A percentile compares a stretch with the other conserved stretches of the same genome.
phyloP scores from a whole-genome alignment of 30 jellyfish, hydroid and myxozoan species.

The Turritopsis dohrnii region DNA sequence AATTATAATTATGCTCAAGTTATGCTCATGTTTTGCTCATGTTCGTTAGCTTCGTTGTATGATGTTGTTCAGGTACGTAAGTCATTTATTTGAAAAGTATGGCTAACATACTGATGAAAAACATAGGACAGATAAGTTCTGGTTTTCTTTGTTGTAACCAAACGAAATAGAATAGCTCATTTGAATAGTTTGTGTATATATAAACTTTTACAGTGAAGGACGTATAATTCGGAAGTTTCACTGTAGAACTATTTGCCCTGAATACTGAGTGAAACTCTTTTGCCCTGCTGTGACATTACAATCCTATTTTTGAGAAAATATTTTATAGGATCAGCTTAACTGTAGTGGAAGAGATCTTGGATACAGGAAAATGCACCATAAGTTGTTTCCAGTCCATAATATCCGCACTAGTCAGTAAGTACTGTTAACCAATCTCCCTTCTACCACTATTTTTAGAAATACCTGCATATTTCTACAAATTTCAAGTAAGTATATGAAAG shows the following conservation, averaged over 20 bases:
- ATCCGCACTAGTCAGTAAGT: slow-evolving; percentile 16
- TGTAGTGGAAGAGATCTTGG: slow-evolving; percentile 9
- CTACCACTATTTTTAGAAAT: neutral
- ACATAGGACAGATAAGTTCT: neutral
- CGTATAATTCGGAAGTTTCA: neutral
- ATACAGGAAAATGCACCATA: slow-evolving; percentile 13
- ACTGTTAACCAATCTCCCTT: neutral
- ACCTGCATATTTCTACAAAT: neutral
- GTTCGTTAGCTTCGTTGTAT: neutral
- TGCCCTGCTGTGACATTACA: neutral
- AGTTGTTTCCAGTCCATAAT: slow-evolving; percentile 5
- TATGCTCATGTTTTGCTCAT: neutral
- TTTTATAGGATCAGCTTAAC: neutral
- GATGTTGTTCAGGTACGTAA: neutral
- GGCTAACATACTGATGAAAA: neutral
- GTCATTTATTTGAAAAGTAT: neutral
- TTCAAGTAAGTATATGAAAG: neutral
- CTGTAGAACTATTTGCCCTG: neutral
- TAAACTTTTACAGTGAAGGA: neutral
- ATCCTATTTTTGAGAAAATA: neutral
- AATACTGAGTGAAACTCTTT: neutral
- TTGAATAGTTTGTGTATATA: neutral
- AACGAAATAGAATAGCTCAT: neutral
- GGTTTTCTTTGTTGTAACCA: neutral
- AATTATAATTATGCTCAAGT: neutral